These are phyloP conservation scores for Labeo catla DNA, from an alignment of 2,113 vertebrate genomes.

Conservation along the genomic window DNA sequence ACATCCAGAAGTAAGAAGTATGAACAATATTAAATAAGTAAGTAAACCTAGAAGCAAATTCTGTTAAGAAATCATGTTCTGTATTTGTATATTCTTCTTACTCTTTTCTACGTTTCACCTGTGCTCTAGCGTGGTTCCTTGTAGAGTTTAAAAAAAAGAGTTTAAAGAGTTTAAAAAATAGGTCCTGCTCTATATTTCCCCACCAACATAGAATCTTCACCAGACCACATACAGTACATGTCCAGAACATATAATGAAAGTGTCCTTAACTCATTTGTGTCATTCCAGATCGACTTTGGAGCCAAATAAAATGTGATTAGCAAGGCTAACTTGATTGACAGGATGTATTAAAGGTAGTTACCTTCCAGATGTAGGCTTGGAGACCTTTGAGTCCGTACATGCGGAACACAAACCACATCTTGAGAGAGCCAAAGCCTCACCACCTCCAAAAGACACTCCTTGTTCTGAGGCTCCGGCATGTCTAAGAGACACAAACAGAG, in stretches of 20 bases:
- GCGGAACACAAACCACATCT: constrained; percentile 96
- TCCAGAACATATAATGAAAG: neutral
- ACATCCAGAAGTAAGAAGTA: no score
- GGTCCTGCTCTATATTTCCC: neutral
- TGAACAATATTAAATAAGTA: no score
- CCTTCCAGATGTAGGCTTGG: constrained; percentile 91
- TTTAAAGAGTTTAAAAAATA: neutral
- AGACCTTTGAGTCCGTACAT: constrained; percentile 87
- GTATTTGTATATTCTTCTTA: no score
- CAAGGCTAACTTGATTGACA: constrained; percentile 70
- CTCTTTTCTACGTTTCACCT: no score
- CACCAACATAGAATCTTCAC: neutral
- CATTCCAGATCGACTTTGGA: constrained; percentile 3
- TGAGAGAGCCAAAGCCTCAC: no score
- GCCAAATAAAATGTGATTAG: constrained; percentile 51
- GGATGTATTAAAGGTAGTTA: constrained; percentile 52
- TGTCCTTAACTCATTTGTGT: neutral
- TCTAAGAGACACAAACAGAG: no score
- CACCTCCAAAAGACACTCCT: no score
- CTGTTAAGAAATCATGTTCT: no score
- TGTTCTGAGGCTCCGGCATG: no score
- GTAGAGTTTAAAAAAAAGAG: no score
- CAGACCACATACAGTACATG: neutral
- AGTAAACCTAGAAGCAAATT: no score
- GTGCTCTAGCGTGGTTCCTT: no score